phyloP scores from a whole-genome alignment of 2,888 invertebrate species.

The Trimorus sp. region DNA sequence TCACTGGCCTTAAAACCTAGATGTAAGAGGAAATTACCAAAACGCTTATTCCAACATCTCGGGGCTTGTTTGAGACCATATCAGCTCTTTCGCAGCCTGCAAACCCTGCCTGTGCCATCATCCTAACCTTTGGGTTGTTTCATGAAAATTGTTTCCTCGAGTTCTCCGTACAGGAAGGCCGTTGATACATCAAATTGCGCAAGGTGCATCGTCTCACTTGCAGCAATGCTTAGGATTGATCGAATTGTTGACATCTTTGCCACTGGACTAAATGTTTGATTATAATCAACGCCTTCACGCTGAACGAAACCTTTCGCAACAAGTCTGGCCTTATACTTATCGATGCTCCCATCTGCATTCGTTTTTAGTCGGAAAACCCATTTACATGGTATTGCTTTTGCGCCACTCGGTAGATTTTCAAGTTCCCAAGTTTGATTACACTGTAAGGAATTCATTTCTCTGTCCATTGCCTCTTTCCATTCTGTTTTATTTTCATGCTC shows the following conservation, averaged over 20 bases:
- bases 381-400: constrained; percentile 69
- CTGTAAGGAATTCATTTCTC: constrained; percentile 71
- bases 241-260: constrained; percentile 69
- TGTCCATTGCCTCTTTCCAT: constrained; percentile 70
- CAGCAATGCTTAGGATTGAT: constrained; percentile 69
- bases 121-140: constrained; percentile 68
- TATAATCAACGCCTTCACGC: constrained; percentile 68
- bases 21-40: constrained; percentile 37
- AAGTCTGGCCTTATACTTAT: constrained; percentile 72
- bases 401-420: constrained; percentile 65
- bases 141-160: constrained; percentile 69
- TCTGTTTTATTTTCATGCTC: constrained; percentile 52
- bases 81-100: constrained; percentile 69
- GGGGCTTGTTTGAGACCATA: constrained; percentile 73
- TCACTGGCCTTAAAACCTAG: constrained; percentile 42
- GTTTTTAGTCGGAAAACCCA: constrained; percentile 67
- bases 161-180: constrained; percentile 68
- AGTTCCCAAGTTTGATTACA: constrained; percentile 73
- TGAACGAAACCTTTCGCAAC: constrained; percentile 72
- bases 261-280: constrained; percentile 73
- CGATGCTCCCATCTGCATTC: constrained; percentile 70
- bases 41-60: constrained; percentile 68
- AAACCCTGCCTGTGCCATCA: constrained; percentile 63
- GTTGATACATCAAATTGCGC: constrained; percentile 70
- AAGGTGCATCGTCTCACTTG: constrained; percentile 67